Conservation (phyloP, 2,888 invertebrate species). For the Lasioglossum figueresi region DNA sequence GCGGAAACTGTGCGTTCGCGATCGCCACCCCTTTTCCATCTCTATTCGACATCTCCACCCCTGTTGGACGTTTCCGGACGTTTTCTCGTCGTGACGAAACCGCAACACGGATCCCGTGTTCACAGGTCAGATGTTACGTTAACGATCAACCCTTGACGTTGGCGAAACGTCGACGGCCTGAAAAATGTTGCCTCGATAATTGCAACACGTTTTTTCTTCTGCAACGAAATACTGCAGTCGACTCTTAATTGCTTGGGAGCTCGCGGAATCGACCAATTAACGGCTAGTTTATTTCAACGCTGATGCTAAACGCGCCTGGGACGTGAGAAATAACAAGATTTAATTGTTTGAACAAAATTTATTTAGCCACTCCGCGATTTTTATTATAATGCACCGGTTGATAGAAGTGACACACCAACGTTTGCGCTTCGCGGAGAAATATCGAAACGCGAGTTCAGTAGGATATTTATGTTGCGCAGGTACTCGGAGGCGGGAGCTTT, state of each 20-base stretch:
- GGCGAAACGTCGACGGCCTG: neutral
- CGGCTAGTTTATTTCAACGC: neutral
- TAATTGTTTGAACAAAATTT: neutral
- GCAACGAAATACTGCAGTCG: neutral
- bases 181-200: slow-evolving; percentile 36
- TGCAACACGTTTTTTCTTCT: neutral
- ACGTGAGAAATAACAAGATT: neutral
- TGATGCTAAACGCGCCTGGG: neutral
- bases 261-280: neutral
- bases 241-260: neutral
- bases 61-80: neutral
- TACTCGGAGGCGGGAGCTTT: neutral
- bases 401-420: too few species aligned
- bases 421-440: neutral
- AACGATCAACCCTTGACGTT: slow-evolving; percentile 45
- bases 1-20: neutral
- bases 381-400: neutral
- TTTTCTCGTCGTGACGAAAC: slow-evolving; percentile 27
- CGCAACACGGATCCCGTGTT: slow-evolving; percentile 46
- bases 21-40: neutral
- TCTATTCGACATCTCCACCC: neutral
- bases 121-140: slow-evolving; percentile 55
- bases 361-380: neutral
- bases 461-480: neutral
- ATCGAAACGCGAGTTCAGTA: neutral